Percentiles rank a stretch among this genome's conserved stretches.
Evolutionary conservation across 2,113 vertebrate genomes (phyloP).

Genomic region (Nannobrachium achirus): DNA sequence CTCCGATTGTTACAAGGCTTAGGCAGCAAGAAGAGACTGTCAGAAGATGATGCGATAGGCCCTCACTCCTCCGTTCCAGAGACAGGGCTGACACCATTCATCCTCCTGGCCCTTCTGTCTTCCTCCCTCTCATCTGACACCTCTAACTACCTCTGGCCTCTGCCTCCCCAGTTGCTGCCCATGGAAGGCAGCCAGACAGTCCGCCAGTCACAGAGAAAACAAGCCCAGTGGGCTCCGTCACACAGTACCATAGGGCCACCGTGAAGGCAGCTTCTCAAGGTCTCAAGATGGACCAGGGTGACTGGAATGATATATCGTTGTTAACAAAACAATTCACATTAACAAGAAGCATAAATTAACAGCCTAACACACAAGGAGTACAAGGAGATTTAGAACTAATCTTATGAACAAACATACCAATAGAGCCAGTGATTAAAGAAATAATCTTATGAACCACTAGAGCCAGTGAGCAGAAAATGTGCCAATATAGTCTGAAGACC

Average conservation of each 20-base stretch:
- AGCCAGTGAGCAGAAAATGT: too few relatives aligned
- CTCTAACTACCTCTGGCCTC: slow-evolving; percentile 15
- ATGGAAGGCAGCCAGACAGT: slow-evolving; percentile 2
- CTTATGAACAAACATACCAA: too few relatives aligned
- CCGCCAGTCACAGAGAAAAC: not conserved
- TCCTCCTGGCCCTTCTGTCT: slow-evolving; percentile 5
- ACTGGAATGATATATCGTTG: not conserved
- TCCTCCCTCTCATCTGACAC: slow-evolving; percentile 23
- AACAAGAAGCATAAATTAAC: too few relatives aligned
- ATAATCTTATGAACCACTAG: too few relatives aligned
- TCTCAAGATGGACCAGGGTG: too few relatives aligned
- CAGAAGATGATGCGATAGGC: slow-evolving; percentile 37
- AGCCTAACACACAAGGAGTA: too few relatives aligned
- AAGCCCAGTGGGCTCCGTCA: not conserved
- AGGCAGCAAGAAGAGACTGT: slow-evolving; percentile 16
- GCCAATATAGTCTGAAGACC: too few relatives aligned
- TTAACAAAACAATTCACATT: too few relatives aligned
- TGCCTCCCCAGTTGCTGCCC: not conserved
- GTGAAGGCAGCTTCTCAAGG: not conserved
- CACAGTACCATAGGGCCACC: not conserved
- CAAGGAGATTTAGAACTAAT: too few relatives aligned
- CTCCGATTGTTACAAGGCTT: slow-evolving; percentile 1
- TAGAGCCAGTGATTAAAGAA: too few relatives aligned
- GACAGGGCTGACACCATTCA: slow-evolving; percentile 23
- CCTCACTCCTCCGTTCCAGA: slow-evolving; percentile 28